Evolutionary conservation across 2,888 invertebrate species (phyloP).

Genomic region (Drosophila koepferae): DNA sequence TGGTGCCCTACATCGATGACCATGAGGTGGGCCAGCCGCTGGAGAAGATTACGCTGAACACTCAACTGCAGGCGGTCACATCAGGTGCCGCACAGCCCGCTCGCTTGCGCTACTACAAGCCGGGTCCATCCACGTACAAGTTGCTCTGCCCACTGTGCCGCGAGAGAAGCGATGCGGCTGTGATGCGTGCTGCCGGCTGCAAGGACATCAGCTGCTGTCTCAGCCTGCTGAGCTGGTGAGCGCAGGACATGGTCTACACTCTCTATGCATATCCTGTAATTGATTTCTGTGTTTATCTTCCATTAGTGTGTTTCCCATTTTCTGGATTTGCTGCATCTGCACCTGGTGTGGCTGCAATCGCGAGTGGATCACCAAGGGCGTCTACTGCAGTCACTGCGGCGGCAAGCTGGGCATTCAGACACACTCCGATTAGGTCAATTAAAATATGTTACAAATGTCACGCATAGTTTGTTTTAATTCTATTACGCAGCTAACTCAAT

Average conservation of each 20-base stretch:
- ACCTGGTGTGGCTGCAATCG: slow-evolving; percentile 82
- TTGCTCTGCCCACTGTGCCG: slow-evolving; percentile 82
- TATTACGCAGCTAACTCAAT: slow-evolving; percentile 75
- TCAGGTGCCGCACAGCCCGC: slow-evolving; percentile 16
- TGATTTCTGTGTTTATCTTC: not conserved
- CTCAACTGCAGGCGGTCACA: slow-evolving; percentile 33
- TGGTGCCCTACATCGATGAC: slow-evolving; percentile 80
- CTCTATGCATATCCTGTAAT: not conserved
- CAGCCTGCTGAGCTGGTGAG: slow-evolving; percentile 81
- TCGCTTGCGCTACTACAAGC: slow-evolving; percentile 78
- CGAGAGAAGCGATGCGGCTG: slow-evolving; percentile 79
- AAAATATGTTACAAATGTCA: slow-evolving; percentile 53
- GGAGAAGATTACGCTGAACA: slow-evolving; percentile 48
- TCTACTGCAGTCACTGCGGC: slow-evolving; percentile 81
- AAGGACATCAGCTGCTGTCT: slow-evolving; percentile 79
- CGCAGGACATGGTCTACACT: not conserved
- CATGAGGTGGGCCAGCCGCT: slow-evolving; percentile 33
- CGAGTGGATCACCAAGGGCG: slow-evolving; percentile 80
- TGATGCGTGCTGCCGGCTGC: slow-evolving; percentile 76
- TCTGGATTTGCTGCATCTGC: slow-evolving; percentile 81
- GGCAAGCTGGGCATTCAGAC: slow-evolving; percentile 79
- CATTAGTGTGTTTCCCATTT: slow-evolving; percentile 76
- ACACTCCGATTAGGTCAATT: slow-evolving; percentile 68
- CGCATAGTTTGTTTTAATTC: slow-evolving; percentile 53
- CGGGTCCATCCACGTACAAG: slow-evolving; percentile 82